Conservation (phyloP, 2,113 vertebrate species). For the Chionomys nivalis region DNA sequence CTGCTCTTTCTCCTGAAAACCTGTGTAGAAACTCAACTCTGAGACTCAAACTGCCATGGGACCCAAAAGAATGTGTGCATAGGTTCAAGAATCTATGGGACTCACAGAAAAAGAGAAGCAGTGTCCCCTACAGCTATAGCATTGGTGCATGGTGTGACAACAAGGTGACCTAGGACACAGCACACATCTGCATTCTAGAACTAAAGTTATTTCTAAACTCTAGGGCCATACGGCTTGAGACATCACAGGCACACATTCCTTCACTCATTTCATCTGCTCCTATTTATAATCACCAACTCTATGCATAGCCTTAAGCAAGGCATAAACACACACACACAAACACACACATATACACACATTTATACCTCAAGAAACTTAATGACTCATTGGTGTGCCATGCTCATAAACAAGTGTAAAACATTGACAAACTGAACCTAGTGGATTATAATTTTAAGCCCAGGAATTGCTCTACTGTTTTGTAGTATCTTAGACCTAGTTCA, state of each 20-base stretch:
- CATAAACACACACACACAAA: background rate
- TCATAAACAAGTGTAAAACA: background rate
- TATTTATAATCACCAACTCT: slow-evolving; percentile 30
- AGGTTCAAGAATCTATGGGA: background rate
- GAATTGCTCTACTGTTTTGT: background rate
- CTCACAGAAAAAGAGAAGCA: background rate
- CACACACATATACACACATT: background rate
- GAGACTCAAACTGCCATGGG: background rate
- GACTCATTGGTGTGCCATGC: background rate
- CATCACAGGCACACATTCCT: background rate
- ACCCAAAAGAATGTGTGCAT: background rate
- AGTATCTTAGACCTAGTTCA: background rate
- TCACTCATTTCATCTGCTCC: background rate
- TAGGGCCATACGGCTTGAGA: background rate
- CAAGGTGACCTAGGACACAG: background rate
- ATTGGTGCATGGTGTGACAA: background rate
- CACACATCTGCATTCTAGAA: background rate
- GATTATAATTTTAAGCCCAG: slow-evolving; percentile 16
- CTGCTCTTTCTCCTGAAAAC: background rate
- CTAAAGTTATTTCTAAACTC: background rate
- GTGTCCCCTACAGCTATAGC: background rate
- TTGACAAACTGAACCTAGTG: background rate
- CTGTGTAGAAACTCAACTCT: background rate
- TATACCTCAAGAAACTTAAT: background rate
- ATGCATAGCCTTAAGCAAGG: background rate